These are phyloP conservation scores for Platycnemis pennipes DNA, from an alignment of 2,888 invertebrate genomes.

Conservation along the genomic window DNA sequence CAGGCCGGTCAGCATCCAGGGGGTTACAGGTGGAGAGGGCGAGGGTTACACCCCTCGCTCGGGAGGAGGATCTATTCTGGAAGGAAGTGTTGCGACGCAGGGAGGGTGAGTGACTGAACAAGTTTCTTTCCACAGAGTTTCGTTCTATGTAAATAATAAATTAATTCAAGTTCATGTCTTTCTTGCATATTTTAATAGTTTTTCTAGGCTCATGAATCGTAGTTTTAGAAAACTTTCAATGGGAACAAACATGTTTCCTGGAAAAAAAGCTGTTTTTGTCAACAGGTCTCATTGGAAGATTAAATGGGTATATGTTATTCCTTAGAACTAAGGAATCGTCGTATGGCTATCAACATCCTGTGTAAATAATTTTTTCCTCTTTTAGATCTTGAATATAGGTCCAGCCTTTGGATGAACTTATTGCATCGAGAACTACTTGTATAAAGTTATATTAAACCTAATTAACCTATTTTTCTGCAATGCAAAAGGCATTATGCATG, in stretches of 20 bases:
- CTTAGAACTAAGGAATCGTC: no score
- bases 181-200: no score
- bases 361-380: background rate
- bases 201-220: background rate
- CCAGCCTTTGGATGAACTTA: background rate
- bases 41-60: conserved; percentile 9
- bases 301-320: background rate
- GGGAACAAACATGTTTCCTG: no score
- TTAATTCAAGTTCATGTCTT: no score
- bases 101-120: conserved; percentile 10
- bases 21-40: conserved; percentile 18
- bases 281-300: background rate
- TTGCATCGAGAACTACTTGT: no score
- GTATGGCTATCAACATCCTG: background rate
- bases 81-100: conserved; percentile 13
- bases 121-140: background rate
- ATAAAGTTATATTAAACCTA: no score
- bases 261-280: background rate
- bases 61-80: conserved; percentile 19
- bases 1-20: conserved; percentile 15
- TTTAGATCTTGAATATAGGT: background rate
- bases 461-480: no score
- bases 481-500: no score
- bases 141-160: background rate
- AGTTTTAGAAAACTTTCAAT: background rate